Evolutionary conservation across 2,113 vertebrate species (phyloP).

Genomic region (Dasyurus viverrinus): DNA sequence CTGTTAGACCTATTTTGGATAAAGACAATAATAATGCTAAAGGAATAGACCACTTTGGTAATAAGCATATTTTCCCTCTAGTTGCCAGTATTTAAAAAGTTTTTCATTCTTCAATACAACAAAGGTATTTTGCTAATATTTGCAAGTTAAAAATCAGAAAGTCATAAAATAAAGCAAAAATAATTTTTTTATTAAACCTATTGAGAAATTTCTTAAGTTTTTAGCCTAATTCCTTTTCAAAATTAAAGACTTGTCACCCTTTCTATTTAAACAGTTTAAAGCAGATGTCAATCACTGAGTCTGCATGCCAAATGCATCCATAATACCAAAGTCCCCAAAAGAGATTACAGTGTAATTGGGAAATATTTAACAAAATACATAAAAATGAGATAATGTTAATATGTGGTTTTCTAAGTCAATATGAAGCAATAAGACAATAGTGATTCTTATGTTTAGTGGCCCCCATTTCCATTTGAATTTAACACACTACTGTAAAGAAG

Average conservation of each 20-base stretch:
- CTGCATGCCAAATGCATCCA: neutral
- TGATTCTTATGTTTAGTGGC: neutral
- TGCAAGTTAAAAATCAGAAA: constrained; percentile 3
- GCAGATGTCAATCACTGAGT: neutral
- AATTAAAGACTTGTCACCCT: neutral
- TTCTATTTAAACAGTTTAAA: neutral
- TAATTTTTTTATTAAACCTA: neutral
- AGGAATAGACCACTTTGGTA: neutral
- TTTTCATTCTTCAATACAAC: neutral
- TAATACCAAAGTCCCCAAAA: neutral
- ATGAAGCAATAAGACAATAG: neutral
- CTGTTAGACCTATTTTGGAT: constrained; percentile 91
- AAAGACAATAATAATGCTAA: constrained; percentile 50
- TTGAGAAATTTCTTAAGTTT: neutral
- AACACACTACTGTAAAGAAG: neutral
- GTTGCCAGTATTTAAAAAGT: neutral
- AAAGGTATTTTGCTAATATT: constrained; percentile 13
- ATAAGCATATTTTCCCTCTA: constrained; percentile 16
- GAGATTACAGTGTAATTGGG: neutral
- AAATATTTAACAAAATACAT: neutral
- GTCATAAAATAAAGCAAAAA: neutral
- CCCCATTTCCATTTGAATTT: neutral
- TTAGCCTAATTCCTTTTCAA: constrained; percentile 6
- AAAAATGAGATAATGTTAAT: neutral
- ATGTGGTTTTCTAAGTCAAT: neutral